phyloP scores from a whole-genome alignment of 1,140 invertebrate genomes.

The Polypedilum vanderplanki region DNA sequence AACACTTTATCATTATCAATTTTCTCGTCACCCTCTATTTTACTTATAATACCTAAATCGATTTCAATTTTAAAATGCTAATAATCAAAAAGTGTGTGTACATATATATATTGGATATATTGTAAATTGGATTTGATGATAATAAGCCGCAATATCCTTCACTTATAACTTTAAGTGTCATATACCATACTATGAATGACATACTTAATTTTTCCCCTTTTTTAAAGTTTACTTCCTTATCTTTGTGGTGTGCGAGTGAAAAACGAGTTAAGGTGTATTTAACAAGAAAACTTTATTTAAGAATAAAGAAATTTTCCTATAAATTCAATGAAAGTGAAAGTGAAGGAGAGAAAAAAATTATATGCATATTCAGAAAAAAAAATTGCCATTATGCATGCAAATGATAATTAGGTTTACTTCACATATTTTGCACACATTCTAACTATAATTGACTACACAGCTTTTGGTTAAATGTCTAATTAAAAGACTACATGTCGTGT shows the following conservation, averaged over 20 bases:
- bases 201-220: neutral
- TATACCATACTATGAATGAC: neutral
- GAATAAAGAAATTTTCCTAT: too few species aligned
- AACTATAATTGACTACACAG: constrained; percentile 1
- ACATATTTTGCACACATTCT: too few species aligned
- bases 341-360: too few species aligned
- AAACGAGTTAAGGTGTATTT: neutral
- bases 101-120: neutral
- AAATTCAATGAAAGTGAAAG: too few species aligned
- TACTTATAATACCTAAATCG: neutral
- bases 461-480: neutral
- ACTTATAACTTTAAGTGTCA: neutral
- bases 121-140: too few species aligned
- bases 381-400: too few species aligned
- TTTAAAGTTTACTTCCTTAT: neutral
- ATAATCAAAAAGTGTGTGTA: neutral
- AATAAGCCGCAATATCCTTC: constrained; percentile 17
- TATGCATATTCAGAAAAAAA: too few species aligned
- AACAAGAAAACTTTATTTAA: neutral
- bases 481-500: constrained; percentile 27
- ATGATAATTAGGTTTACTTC: too few species aligned
- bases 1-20: constrained; percentile 5
- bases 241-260: neutral
- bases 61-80: neutral
- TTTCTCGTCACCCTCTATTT: neutral